A percentile compares a stretch with the other conserved stretches of the same genome.
Evolutionary conservation across 35 echinoderm and acorn worm genomes (phyloP).

Genomic region (Stichopus chloronotus): DNA sequence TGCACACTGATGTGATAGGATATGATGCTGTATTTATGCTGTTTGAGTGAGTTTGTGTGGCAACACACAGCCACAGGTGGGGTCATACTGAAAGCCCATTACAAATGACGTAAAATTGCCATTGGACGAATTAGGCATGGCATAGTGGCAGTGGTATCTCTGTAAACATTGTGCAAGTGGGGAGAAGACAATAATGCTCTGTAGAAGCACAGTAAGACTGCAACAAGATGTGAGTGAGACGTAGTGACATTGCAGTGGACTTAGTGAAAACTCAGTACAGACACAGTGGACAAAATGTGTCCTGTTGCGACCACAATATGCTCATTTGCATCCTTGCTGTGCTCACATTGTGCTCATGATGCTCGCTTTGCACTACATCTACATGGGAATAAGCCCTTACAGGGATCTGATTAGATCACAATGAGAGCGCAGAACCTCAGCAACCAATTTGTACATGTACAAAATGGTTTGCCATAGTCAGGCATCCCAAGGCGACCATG

Average conservation of each 20-base stretch:
- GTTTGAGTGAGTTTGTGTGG: not conserved
- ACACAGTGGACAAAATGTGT: not conserved
- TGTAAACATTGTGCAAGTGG: not conserved
- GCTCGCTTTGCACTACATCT: not conserved
- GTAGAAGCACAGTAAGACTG: not conserved
- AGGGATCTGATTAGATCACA: not conserved
- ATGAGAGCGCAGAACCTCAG: not conserved
- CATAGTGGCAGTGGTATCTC: not conserved
- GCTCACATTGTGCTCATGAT: not conserved
- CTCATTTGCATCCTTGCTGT: not conserved
- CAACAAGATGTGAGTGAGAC: not conserved
- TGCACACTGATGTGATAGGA: not conserved
- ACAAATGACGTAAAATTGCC: not conserved
- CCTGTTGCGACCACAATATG: not conserved
- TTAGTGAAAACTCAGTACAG: not conserved
- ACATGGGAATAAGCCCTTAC: not conserved
- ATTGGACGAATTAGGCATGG: not conserved
- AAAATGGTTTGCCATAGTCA: not conserved
- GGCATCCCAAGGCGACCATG: not conserved
- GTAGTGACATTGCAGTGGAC: not conserved
- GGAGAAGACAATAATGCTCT: not conserved
- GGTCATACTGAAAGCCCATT: not conserved
- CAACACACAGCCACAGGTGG: not conserved
- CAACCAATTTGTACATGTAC: not conserved
- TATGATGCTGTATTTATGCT: not conserved